A percentile compares a stretch with the other conserved stretches of the same genome.
phyloP scores from a whole-genome alignment of 1,140 invertebrate species.

The Armadillidium nasatum region DNA sequence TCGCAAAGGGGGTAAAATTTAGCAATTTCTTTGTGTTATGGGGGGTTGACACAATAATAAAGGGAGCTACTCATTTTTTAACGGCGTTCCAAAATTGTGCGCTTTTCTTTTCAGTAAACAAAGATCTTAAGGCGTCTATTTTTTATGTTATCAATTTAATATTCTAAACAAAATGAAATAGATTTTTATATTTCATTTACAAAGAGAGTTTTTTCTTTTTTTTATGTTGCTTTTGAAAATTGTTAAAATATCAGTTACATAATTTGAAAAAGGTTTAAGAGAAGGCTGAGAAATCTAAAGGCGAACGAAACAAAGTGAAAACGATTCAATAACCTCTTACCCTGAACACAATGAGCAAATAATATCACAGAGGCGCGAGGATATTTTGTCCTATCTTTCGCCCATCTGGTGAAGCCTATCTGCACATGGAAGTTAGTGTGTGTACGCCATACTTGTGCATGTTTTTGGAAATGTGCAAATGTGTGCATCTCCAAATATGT shows the following conservation, averaged over 20 bases:
- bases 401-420: conserved; percentile 10
- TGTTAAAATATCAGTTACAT: too few species aligned
- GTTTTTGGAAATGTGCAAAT: neutral
- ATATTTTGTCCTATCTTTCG: conserved; percentile 10
- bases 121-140: too few species aligned
- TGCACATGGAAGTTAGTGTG: neutral
- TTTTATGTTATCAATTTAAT: too few species aligned
- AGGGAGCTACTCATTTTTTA: conserved; percentile 12
- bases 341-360: conserved; percentile 9
- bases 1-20: neutral
- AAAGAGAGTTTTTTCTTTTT: too few species aligned
- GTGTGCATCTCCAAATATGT: neutral
- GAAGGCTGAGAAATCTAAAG: neutral
- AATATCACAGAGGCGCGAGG: conserved; percentile 10
- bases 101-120: neutral
- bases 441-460: neutral
- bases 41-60: conserved; percentile 12
- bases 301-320: neutral
- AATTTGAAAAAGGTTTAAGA: too few species aligned
- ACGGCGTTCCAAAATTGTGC: neutral
- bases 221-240: too few species aligned
- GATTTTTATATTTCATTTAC: too few species aligned
- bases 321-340: conserved; percentile 10
- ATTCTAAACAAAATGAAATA: too few species aligned
- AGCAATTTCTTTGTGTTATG: conserved; percentile 7